Base-by-base conservation (phyloP, 2,113 vertebrate species). In the Brachyistius frenatus region DNA sequence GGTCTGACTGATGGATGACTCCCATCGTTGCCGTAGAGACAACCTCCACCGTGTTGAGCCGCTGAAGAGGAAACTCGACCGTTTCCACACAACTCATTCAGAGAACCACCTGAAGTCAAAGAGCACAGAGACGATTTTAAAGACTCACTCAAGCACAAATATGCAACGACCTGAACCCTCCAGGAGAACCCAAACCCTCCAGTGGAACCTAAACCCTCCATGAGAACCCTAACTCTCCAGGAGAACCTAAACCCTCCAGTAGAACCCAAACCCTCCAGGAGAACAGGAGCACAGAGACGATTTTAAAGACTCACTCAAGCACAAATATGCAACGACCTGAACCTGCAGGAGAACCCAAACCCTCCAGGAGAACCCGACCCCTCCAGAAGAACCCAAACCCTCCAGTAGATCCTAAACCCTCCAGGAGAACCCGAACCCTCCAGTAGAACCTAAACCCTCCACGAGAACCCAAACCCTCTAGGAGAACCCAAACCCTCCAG, bases 81-180 rank as follows among this genome's bases (percentile, higher is more conserved):
- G 23, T 23, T 23, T 23, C 23, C 23, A 23, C 23, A 23, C 23
- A 23, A 23, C 23, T 23, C 23, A 23, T 23, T 23, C 23, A 23
- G 23, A 44, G 41, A 23, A 23, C 23, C 23, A 66, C 39, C 16
- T 54, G 50, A 64, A 63, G 32, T 77, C 15, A 63, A 36, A 53
- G 15, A 76, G 66, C 81, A 63, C 64, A 71, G 66, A 75, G 55
- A 66, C 2, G 10, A 65, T 55, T 70, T 47, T 35, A 65, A 61
- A 71, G 39, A 73, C 31, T 61, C 2, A 47, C 56, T 58, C 54
- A 37, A 11, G 44, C 77, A 80, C 23, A 23, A 23, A 23, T 23
- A 23, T 23, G 23, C 23, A 23, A 23, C 23, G 23, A 23, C 23
- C 23, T 23, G 23, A 23, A 23, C 23, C 23, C 50, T 37, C 46